Evolutionary conservation across 1,140 invertebrate genomes (phyloP).

Genomic region (Musca domestica): DNA sequence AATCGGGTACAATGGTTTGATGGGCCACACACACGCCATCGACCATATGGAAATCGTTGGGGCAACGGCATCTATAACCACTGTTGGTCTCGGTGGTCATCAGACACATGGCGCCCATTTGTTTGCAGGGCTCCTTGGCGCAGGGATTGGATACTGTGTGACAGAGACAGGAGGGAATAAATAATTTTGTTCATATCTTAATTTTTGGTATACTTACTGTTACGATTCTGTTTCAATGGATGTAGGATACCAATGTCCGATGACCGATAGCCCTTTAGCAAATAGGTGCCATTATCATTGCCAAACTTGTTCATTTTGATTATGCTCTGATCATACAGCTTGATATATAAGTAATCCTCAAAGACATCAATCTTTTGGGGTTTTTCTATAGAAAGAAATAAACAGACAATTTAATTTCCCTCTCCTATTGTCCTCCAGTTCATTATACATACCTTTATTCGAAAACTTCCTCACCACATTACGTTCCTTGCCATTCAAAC

Average conservation of each 20-base stretch:
- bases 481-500: constrained; percentile 66
- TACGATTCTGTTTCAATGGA: constrained; percentile 62
- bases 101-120: constrained; percentile 60
- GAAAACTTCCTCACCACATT: constrained; percentile 60
- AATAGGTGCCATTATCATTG: constrained; percentile 56
- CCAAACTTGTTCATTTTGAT: constrained; percentile 73
- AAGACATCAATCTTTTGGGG: constrained; percentile 74
- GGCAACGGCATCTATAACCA: constrained; percentile 64
- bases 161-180: constrained; percentile 11
- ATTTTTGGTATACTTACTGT: constrained; percentile 48
- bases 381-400: constrained; percentile 50
- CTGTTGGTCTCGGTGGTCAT: constrained; percentile 51
- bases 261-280: constrained; percentile 61
- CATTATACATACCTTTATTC: constrained; percentile 30
- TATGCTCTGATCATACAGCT: constrained; percentile 65
- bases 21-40: constrained; percentile 38
- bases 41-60: constrained; percentile 59
- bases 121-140: constrained; percentile 58
- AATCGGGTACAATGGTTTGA: constrained; percentile 42
- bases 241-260: constrained; percentile 69
- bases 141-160: constrained; percentile 55
- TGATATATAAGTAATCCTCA: constrained; percentile 69
- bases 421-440: not conserved
- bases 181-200: not conserved
- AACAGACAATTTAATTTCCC: constrained; percentile 20